Evolutionary conservation across 92 coral and sea anemone species (phyloP), one percentile per base, ranked within the genome.

Genomic region (Porites cylindrica): DNA sequence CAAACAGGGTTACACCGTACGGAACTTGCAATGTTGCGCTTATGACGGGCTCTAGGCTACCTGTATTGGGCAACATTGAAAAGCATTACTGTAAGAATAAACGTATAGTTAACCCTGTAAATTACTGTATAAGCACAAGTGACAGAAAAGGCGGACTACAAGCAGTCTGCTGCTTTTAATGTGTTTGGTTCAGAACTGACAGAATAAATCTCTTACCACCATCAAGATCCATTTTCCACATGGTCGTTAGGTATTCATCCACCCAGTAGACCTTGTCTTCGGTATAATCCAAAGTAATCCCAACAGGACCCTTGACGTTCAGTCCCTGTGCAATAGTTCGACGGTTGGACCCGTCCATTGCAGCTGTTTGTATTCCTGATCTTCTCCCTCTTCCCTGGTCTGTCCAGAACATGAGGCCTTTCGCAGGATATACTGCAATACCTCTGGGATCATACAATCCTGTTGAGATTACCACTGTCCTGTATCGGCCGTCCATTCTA

Each of bases 391-490:
- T 47, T 2, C 94, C 97, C 8, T 72, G 50, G 87, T 93, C 95
- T 1, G 95, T 91, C 99, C 99, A 97, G 86, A 93, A 95, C 75
- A 97, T 88, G 13, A 95, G 91, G 18, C 99, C 99, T 82, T 90
- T 95, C 7, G 89, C 82, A 0, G 99, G 99, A 85, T 93, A 88
- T 29, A 97, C 93, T 0, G 96, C 99, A n/a, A 95, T 90, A 18
- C 90, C 89, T n/a, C 92, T 90, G 62, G 99, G 99, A 51, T 91
- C 92, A 4, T 61, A 51, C 53, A 95, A 85, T 62, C 84, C 94
- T 5, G 93, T 79, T 66, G 94, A 86, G 70, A 97, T 76, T 51
- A 97, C 77, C 19, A 92, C 94, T 21, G 82, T 85, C 23, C 99
- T 98, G 81, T 43, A 72, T 6, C 94, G 92, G 9, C 98, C 99